Conservation (phyloP, 2,888 invertebrate genomes). For the Parapristionchus giblindavisi region DNA sequence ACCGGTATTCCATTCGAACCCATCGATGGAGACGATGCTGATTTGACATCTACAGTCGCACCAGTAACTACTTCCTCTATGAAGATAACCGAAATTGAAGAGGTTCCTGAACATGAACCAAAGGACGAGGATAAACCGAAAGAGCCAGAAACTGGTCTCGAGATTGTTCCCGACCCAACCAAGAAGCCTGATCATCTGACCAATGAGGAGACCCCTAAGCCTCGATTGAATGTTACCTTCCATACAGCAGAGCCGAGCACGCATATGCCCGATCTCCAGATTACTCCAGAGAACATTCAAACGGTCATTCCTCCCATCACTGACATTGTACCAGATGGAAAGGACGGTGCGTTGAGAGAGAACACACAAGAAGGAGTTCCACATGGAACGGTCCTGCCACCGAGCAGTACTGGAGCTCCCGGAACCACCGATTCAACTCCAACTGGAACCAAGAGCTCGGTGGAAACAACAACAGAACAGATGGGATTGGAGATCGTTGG, state of each 20-base stretch:
- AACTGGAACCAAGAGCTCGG: conserved; percentile 12
- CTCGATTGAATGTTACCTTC: conserved; percentile 20
- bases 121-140: too few relatives aligned
- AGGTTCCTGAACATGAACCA: background rate
- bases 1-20: too few relatives aligned
- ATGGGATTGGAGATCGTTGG: conserved; percentile 25
- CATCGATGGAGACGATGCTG: background rate
- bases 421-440: background rate
- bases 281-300: background rate
- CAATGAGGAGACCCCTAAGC: conserved; percentile 14
- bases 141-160: conserved; percentile 29
- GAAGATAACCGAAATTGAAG: background rate
- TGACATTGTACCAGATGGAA: conserved; percentile 34
- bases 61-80: background rate
- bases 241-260: conserved; percentile 32
- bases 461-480: background rate
- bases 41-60: background rate
- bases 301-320: background rate
- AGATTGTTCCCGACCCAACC: conserved; percentile 24
- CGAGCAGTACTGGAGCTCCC: background rate
- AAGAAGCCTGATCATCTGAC: too few relatives aligned
- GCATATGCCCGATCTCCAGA: background rate
- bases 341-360: conserved; percentile 30
- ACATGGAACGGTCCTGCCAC: background rate
- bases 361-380: conserved; percentile 25